A percentile compares a stretch with the other conserved stretches of the same genome.
Evolutionary conservation across 2,797 vertebrate genomes (phyloP).

Genomic region (Aselliscus stoliczkanus): DNA sequence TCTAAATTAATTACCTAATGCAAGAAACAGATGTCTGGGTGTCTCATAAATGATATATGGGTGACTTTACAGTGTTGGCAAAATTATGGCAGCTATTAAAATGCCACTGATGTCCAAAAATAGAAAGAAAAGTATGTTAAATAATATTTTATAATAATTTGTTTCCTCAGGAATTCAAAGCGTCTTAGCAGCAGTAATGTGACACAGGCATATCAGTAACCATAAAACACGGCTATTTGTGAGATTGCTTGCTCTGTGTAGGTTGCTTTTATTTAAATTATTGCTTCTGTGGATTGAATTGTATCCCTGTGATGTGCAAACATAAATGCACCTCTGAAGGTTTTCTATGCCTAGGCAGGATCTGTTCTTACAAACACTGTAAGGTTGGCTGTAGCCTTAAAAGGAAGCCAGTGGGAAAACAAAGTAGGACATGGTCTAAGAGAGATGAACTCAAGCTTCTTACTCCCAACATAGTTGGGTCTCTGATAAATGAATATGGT

Average conservation of each 20-base stretch:
- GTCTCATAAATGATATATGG: slow-evolving; percentile 56
- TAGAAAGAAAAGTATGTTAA: neutral
- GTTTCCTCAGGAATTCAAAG: slow-evolving; percentile 3
- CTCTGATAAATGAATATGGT: neutral
- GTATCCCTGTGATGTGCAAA: neutral
- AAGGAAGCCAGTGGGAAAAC: neutral
- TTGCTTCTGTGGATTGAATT: slow-evolving; percentile 30
- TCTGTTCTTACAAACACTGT: neutral
- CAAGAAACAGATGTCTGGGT: slow-evolving; percentile 68
- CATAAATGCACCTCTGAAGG: neutral
- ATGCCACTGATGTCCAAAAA: slow-evolving; percentile 60
- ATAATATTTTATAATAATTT: slow-evolving; percentile 42
- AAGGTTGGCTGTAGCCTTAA: neutral
- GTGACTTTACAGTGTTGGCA: slow-evolving; percentile 31
- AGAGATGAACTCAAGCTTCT: neutral
- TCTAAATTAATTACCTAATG: slow-evolving; percentile 71
- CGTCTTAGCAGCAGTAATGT: neutral
- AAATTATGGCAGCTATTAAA: slow-evolving; percentile 67
- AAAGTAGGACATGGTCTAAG: neutral
- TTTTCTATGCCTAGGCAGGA: neutral
- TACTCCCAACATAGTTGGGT: neutral
- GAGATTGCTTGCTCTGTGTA: slow-evolving; percentile 20
- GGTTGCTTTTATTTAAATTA: slow-evolving; percentile 45
- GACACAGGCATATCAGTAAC: slow-evolving; percentile 16
- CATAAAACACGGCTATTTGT: slow-evolving; percentile 35